Evolutionary conservation across 2,113 vertebrate genomes (phyloP).

Genomic region (Machaerirhynchus nigripectus): DNA sequence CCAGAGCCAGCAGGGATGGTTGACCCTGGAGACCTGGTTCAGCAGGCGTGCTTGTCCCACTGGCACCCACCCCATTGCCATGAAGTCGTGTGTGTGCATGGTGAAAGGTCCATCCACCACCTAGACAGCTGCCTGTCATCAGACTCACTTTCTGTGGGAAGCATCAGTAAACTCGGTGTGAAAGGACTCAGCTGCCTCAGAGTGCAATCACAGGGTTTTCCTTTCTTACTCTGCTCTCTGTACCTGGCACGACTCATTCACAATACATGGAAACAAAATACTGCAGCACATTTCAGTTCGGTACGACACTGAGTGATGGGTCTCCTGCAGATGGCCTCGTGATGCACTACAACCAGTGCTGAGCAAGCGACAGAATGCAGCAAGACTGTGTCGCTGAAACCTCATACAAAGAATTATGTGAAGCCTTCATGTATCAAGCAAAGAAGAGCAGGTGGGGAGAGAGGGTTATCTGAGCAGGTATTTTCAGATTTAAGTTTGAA

Average conservation of each 20-base stretch:
- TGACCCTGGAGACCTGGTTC: background rate
- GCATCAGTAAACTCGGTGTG: background rate
- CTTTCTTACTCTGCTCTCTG: background rate
- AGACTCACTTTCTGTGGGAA: fast-evolving
- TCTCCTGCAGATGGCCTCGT: background rate
- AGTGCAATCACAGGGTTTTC: background rate
- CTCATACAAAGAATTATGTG: background rate
- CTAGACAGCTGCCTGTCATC: background rate
- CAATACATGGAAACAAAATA: background rate
- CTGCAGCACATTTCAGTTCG: background rate
- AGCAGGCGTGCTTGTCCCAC: background rate
- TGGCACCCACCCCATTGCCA: fast-evolving
- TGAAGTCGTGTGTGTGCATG: fast-evolving
- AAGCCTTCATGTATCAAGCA: background rate
- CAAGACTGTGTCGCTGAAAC: background rate
- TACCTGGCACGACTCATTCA: background rate
- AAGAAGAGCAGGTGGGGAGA: background rate
- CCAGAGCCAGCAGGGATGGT: background rate
- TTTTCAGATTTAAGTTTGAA: slow-evolving; percentile 43
- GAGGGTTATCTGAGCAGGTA: slow-evolving; percentile 7
- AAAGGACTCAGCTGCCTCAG: background rate
- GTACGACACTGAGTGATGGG: background rate
- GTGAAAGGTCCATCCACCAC: background rate
- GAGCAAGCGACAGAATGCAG: background rate
- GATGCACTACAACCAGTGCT: background rate